Evolutionary conservation across 1,140 invertebrate species (phyloP).

Genomic region (Bombyx mandarina): DNA sequence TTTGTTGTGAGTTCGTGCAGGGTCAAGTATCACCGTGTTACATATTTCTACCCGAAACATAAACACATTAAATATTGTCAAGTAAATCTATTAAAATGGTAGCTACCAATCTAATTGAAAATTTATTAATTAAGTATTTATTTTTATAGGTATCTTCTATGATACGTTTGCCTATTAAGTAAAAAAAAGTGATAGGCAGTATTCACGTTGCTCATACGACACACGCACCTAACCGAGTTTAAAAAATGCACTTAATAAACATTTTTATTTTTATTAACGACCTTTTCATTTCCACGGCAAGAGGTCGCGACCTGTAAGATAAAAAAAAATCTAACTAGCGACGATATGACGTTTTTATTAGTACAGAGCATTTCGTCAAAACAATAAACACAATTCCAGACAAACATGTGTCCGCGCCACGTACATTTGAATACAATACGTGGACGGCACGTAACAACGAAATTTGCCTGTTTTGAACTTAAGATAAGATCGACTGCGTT

Average conservation of each 20-base stretch:
- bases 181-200: too few relatives aligned
- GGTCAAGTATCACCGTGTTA: too few relatives aligned
- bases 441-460: slow-evolving; percentile 20
- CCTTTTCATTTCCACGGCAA: too few relatives aligned
- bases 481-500: slow-evolving; percentile 45
- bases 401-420: not conserved
- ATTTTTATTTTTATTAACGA: too few relatives aligned
- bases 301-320: too few relatives aligned
- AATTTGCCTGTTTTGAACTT: slow-evolving; percentile 20
- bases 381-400: slow-evolving; percentile 1
- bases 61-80: not conserved
- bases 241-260: too few relatives aligned
- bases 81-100: not conserved
- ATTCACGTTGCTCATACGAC: too few relatives aligned
- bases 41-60: not conserved
- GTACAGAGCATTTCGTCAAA: slow-evolving; percentile 2
- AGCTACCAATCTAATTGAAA: not conserved
- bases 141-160: too few relatives aligned
- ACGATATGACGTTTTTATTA: not conserved
- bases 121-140: too few relatives aligned
- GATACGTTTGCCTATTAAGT: too few relatives aligned
- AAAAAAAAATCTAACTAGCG: not conserved
- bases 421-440: slow-evolving; percentile 53
- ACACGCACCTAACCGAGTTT: too few relatives aligned
- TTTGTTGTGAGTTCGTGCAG: too few relatives aligned